Evolutionary conservation across 2,888 invertebrate species (phyloP), one percentile per base, ranked within the genome.

Genomic region (Erebia ligea): DNA sequence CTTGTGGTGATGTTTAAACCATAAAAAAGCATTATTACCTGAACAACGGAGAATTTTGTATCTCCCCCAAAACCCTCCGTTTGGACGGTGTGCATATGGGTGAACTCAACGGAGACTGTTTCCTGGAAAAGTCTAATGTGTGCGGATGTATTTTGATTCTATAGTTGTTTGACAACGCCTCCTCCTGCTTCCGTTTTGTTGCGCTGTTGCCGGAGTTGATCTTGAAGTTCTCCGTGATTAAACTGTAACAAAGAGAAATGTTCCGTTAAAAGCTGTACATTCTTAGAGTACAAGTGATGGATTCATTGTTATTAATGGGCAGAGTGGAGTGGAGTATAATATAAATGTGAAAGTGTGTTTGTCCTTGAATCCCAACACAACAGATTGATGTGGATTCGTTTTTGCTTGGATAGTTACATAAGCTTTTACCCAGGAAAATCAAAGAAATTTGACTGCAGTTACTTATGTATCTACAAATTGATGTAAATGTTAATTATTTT

Each of bases 141-240:
- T 90, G 88, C 0, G 93, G 94, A 76, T 85, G 85, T 88, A 93
- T 92, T 76, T 90, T 92, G 25, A 81, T 70, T 78, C 91, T 92
- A 81, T 81, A 93, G 78, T 89, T 91, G 68, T 78, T 78, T 11
- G 86, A 76, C 34, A 83, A 13, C 0, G 94, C 86, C 4, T 91
- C 90, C 11, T 89, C 89, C 54, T 90, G 89, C 74, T 92, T 91
- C 4, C 90, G 78, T 77, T 92, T 90, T 0, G 89, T 88, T 40
- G 87, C 90, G 75, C 87, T 91, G 81, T 86, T 92, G 15, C 91
- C 93, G 0, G 94, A 93, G 83, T 94, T 93, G 34, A 94, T 91
- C 73, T 85, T 90, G 87, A 94, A 94, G 79, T 85, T 94, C 62
- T 94, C 94, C 0, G 94, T 93, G 75, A 94, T 94, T 73, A 94